Conservation (phyloP, 2,888 invertebrate genomes). For the Trilocha varians region DNA sequence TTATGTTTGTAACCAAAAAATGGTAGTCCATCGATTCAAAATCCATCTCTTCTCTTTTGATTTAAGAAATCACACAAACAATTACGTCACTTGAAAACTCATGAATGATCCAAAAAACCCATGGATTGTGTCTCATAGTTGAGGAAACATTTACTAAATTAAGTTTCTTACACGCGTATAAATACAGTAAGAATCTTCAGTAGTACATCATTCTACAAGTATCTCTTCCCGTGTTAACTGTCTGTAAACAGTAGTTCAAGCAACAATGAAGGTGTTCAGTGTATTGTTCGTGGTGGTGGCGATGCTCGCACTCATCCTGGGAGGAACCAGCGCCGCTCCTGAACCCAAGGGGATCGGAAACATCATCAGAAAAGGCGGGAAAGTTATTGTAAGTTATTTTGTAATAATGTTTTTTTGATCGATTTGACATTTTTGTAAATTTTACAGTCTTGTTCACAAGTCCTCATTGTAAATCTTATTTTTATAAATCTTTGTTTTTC, state of each 20-base stretch:
- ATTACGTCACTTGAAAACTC: neutral
- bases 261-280: conserved; percentile 21
- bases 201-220: no score
- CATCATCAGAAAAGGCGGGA: conserved; percentile 15
- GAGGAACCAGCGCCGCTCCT: conserved; percentile 10
- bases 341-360: conserved; percentile 16
- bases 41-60: no score
- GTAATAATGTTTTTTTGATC: neutral
- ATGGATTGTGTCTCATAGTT: neutral
- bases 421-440: neutral
- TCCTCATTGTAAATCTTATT: neutral
- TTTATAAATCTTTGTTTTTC: conserved; percentile 10
- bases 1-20: no score
- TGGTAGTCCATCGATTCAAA: no score
- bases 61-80: neutral
- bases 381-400: conserved; percentile 10
- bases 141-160: no score
- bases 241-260: no score
- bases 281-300: conserved; percentile 19
- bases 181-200: no score
- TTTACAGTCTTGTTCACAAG: neutral
- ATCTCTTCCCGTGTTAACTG: no score
- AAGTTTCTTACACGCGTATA: no score
- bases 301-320: conserved; percentile 19
- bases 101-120: neutral